Percentiles rank a stretch among this genome's conserved stretches.
phyloP scores from a whole-genome alignment of 2,797 vertebrate species.

The Nyctalus aviator region DNA sequence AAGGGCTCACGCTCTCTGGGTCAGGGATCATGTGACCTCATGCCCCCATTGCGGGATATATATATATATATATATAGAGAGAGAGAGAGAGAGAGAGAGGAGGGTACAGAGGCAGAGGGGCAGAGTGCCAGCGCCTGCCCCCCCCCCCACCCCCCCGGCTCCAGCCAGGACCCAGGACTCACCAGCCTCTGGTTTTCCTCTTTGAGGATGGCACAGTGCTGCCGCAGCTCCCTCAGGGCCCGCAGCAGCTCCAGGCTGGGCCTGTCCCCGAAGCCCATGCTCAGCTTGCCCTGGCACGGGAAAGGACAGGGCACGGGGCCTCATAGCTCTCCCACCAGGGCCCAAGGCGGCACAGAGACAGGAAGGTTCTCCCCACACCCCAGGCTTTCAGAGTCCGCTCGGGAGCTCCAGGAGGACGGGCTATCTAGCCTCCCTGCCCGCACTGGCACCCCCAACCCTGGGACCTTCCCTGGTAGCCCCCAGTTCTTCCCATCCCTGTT shows the following conservation, averaged over 20 bases:
- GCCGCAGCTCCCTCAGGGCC: constrained; percentile 93
- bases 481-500: not conserved
- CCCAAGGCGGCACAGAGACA: not conserved
- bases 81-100: too few relatives aligned
- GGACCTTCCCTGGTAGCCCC: not conserved
- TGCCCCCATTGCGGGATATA: not conserved
- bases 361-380: not conserved
- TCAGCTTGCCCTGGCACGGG: constrained; percentile 70
- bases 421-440: not conserved
- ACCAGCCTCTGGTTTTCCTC: constrained; percentile 98
- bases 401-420: not conserved
- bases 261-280: constrained; percentile 88
- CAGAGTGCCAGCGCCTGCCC: not conserved
- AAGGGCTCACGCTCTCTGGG: not conserved
- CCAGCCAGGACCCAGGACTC: constrained; percentile 54
- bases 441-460: not conserved
- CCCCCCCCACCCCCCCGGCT: not conserved
- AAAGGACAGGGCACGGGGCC: constrained; percentile 20
- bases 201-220: constrained; percentile 92
- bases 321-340: constrained; percentile 7
- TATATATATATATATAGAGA: too few relatives aligned
- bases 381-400: not conserved
- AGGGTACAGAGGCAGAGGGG: constrained; percentile 3
- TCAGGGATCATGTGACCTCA: not conserved
- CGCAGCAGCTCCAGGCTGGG: constrained; percentile 94